phyloP scores from a whole-genome alignment of 2,888 invertebrate genomes.

The Marasmarcha lunaedactyla region DNA sequence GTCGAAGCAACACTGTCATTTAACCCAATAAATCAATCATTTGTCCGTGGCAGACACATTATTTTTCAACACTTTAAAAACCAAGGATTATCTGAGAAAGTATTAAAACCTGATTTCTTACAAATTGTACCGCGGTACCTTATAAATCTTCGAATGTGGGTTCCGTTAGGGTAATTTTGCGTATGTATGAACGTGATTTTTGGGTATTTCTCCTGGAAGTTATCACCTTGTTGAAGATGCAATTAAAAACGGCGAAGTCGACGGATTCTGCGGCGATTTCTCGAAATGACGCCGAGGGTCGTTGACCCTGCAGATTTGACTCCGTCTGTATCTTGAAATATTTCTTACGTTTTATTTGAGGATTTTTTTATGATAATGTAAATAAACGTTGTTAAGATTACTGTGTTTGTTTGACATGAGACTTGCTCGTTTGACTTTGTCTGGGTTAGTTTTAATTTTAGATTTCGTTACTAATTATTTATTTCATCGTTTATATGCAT shows the following conservation, averaged over 20 bases:
- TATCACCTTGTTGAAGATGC: conserved; percentile 61
- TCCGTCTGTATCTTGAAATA: conserved; percentile 52
- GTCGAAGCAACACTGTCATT: no score
- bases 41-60: no score
- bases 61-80: no score
- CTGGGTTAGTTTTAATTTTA: no score
- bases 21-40: no score
- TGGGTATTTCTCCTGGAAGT: conserved; percentile 36
- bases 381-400: neutral
- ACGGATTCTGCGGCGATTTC: conserved; percentile 61
- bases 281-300: conserved; percentile 66
- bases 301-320: conserved; percentile 54
- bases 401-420: neutral
- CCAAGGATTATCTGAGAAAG: conserved; percentile 19
- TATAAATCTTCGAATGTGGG: conserved; percentile 45
- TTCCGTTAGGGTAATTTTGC: conserved; percentile 58
- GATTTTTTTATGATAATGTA: neutral
- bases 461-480: no score
- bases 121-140: conserved; percentile 27
- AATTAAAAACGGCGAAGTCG: conserved; percentile 68
- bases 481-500: no score
- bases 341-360: conserved; percentile 39
- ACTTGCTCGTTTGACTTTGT: no score
- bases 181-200: conserved; percentile 42
- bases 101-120: no score